Base-by-base conservation (phyloP, 2,888 invertebrate species). In the Acleris sparsana region DNA sequence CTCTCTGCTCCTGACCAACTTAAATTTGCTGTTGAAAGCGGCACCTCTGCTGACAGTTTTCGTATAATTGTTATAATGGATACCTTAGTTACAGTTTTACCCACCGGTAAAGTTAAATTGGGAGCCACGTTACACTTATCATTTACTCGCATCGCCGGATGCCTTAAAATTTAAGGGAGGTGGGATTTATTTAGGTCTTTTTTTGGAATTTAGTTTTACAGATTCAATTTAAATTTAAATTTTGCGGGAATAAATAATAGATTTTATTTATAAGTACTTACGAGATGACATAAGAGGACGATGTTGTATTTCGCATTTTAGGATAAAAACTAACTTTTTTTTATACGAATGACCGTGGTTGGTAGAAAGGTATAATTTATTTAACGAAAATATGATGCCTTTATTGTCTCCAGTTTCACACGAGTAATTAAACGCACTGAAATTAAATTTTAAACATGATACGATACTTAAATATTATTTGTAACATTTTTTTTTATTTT, bases 51-150 rank as follows among this genome's bases (percentile, higher is more conserved):
- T 55, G 53, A 65, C 55, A 55, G 9, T 17, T 65, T 48, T 51
- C 55, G 13, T 56, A 44, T 61, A 51, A 61, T 65, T 61, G 56
- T 17, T 61, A 52, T 33, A 44, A 39, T 55, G 55, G 55, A 60
- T 17, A 44, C 18, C 44, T 56, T 49, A 43, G 18, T 43, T 56
- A 51, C 11, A 43, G 49, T 29, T 65, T 60, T 56, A 16, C 5
- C 13, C n/a, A 29, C 5, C 4, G 51, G 51, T 51, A 51, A 51
- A 61, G 29, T 55, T 55, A 61, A 43, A 53, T 61, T 55, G 49
- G 85, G 84, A 83, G 84, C 78, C 76, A 80, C 82, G 84, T 77
- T 79, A 83, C 85, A 87, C 88, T 89, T 90, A 91, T 91, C 89
- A 88, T 88, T 89, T 86, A 86, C 86, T 84, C 84, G 85, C 78